These are phyloP conservation scores for Pseudomyrmex gracilis DNA, from an alignment of 1,140 invertebrate species.

Conservation along the genomic window DNA sequence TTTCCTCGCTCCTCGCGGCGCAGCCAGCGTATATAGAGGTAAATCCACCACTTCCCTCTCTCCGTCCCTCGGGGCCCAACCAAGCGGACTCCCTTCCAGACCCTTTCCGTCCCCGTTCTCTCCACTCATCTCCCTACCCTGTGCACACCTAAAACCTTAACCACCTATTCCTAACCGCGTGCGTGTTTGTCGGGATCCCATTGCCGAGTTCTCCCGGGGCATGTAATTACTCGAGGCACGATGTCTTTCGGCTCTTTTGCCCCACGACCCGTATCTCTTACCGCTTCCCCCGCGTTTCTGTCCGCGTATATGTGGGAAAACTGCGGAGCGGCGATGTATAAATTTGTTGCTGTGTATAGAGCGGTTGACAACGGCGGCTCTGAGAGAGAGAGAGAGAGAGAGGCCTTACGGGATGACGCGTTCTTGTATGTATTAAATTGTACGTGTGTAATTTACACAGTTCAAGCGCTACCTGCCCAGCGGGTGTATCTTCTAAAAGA, in stretches of 20 bases:
- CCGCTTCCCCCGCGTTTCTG: conserved; percentile 42
- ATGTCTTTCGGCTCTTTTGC: conserved; percentile 77
- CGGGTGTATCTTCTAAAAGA: background rate
- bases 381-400: background rate
- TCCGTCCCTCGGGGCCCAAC: background rate
- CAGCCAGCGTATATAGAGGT: conserved; percentile 72
- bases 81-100: conserved; percentile 9
- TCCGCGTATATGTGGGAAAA: conserved; percentile 57
- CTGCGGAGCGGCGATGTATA: conserved; percentile 53
- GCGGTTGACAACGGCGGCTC: conserved; percentile 50
- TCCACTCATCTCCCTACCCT: background rate
- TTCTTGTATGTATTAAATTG: background rate
- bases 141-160: conserved; percentile 66
- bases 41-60: conserved; percentile 53
- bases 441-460: conserved; percentile 59
- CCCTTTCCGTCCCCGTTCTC: background rate
- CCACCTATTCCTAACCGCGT: conserved; percentile 71
- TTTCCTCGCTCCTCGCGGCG: conserved; percentile 55
- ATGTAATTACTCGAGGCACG: conserved; percentile 77
- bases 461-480: conserved; percentile 47
- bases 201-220: conserved; percentile 70
- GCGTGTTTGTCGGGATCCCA: conserved; percentile 66
- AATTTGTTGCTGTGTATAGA: conserved; percentile 53
- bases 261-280: conserved; percentile 59
- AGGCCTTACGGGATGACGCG: conserved; percentile 25